These are phyloP conservation scores for Microcebus ravelobensis DNA, from an alignment of 2,113 vertebrate species.

Conservation along the genomic window DNA sequence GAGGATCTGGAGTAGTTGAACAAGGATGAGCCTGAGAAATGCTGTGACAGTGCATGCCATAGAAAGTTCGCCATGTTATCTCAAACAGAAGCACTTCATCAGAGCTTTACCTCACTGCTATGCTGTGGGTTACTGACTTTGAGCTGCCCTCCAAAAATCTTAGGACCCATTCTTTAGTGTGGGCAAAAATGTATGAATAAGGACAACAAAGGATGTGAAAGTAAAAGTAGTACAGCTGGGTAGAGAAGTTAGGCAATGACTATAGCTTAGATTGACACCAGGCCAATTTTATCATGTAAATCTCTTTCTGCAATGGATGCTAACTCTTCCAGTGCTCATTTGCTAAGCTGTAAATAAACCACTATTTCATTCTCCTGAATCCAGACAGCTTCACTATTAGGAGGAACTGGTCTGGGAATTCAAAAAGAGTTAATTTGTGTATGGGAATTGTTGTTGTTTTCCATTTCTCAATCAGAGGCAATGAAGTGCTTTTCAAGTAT, in stretches of 20 bases:
- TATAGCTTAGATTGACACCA: background rate
- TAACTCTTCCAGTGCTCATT: background rate
- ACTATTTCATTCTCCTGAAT: background rate
- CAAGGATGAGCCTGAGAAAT: background rate
- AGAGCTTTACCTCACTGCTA: background rate
- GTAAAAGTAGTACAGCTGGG: background rate
- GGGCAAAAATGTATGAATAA: background rate
- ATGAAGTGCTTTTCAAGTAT: conserved; percentile 49
- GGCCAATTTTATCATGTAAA: background rate
- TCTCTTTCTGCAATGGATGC: background rate
- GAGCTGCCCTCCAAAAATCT: background rate
- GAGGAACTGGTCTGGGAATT: background rate
- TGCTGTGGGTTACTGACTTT: background rate
- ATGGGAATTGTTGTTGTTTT: conserved; percentile 13
- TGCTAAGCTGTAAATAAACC: background rate
- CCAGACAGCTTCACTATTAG: background rate
- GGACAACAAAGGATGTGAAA: background rate
- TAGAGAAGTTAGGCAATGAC: background rate
- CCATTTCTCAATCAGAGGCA: conserved; percentile 9
- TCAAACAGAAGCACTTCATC: background rate
- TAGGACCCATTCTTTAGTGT: background rate
- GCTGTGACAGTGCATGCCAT: background rate
- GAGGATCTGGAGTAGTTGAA: background rate
- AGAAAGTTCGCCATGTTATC: background rate
- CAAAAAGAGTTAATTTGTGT: background rate